These are phyloP conservation scores for Haliclona indistincta DNA, from an alignment of 37 sponge, comb jelly and placozoan species.

Conservation along the genomic window DNA sequence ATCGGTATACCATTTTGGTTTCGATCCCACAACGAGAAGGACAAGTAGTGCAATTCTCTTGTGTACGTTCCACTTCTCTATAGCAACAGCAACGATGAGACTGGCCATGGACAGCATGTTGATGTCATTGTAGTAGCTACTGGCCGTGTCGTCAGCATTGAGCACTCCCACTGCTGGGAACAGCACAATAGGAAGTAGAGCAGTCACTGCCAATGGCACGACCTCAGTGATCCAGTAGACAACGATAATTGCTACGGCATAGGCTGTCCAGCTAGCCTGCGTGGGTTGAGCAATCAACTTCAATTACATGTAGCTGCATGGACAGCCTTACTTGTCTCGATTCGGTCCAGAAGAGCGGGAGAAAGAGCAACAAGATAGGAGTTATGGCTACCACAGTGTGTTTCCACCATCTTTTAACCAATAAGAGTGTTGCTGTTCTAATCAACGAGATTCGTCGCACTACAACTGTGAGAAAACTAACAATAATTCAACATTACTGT, in stretches of 20 bases:
- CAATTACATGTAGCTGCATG: not conserved
- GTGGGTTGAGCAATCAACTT: not conserved
- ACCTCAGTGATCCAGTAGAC: slow-evolving; percentile 90
- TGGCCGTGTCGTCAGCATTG: slow-evolving; percentile 47
- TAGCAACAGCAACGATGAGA: slow-evolving; percentile 85
- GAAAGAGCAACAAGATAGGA: slow-evolving; percentile 39
- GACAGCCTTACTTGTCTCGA: too few relatives aligned
- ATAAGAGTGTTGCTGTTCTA: not conserved
- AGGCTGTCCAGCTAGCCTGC: slow-evolving; percentile 69
- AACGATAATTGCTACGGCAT: slow-evolving; percentile 75
- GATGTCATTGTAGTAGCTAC: slow-evolving; percentile 76
- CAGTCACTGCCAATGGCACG: slow-evolving; percentile 80
- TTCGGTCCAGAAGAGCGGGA: slow-evolving; percentile 37
- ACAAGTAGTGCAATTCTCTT: slow-evolving; percentile 88
- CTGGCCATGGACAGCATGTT: slow-evolving; percentile 89
- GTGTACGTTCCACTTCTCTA: slow-evolving; percentile 93
- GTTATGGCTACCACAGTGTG: slow-evolving; percentile 38
- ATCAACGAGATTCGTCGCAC: too few relatives aligned
- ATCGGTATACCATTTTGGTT: slow-evolving; percentile 47
- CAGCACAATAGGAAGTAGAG: slow-evolving; percentile 88
- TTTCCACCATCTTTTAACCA: slow-evolving; percentile 66
- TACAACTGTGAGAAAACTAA: too few relatives aligned
- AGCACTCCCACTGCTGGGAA: slow-evolving; percentile 88
- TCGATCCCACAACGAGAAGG: slow-evolving; percentile 72
- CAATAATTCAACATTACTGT: too few relatives aligned